Evolutionary conservation across 2,888 invertebrate genomes (phyloP), one percentile per base, ranked within the genome.

Genomic region (Platycheirus rosarum): DNA sequence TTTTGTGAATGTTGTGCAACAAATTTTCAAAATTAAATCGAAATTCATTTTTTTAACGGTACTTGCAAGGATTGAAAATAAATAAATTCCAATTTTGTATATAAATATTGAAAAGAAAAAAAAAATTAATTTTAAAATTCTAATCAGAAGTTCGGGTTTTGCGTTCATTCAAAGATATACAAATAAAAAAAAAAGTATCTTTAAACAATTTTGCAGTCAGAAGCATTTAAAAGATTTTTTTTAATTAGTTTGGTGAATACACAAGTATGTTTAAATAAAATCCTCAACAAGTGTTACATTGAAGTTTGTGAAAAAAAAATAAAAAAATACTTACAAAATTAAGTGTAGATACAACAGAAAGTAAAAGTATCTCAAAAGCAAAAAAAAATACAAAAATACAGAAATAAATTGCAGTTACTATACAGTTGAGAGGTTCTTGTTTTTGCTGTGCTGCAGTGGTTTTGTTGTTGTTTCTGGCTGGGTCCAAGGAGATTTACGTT

Each of bases 401-500:
- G 16, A 62, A 53, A 66, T 48, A 65, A 57, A 55, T 65, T 70
- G 68, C 74, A 74, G 74, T 53, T 68, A 62, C 66, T 44, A 37
- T 57, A 37, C 57, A 44, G 57, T 60, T 55, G 55, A 65, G 76
- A 76, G 79, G 80, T 82, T 82, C 77, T 82, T 77, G 51, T 66
- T 68, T 60, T 62, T 57, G 40, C 40, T 55, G 55, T 69, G 71
- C 42, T 35, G 63, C 55, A 48, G 49, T 53, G 32, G 53, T 48
- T 1, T 37, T 57, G 18, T 62, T 51, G 29, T 48, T 69, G 46
- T 63, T 69, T 37, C 23, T 77, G 48, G 51, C 77, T 82, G 77
- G 55, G 68, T 51, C 68, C 82, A 82, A 82, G 77, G 77, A 71
- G 82, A 77, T 18, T 77, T 82, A 82, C 82, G 71, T 77, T 82